Base-by-base conservation (phyloP, 1,140 invertebrate species). In the Dendrolimus punctatus region DNA sequence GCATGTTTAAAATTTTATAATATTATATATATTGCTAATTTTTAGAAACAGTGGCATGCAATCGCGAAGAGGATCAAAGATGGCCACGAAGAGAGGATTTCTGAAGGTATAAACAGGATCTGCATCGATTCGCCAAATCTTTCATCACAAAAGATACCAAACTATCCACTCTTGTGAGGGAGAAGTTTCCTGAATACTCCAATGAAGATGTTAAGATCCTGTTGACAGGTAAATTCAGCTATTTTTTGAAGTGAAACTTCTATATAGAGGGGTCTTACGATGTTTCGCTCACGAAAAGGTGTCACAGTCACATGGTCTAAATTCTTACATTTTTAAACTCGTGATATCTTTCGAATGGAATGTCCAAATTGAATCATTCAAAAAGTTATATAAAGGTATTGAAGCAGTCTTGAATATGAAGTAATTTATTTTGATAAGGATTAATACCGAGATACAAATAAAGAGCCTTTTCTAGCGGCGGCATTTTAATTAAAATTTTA, bases 21-120 rank as follows among this genome's bases (percentile, higher is more conserved):
- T 37, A 39, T 38, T 39, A 40, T n/a, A 40, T n/a, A 50, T 45
- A 9, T 37, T 6, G 43, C 47, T 57, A 37, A 53, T 52, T 58
- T 40, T 46, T 58, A 86, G 85, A 87, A 87, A 76, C 68, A 82
- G 69, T 87, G 83, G 83, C 75, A 77, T 8, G 72, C 73, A 3
- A 82, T 87, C 53, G 72, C 80, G 0, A 81, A 76, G 52, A 76
- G 68, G 36, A 53, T 77, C 37, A 58, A 75, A n/a, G 44, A 70
- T 38, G 56, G 59, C 6, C 59, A 51, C 4, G 68, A 69, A 52
- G 63, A 66, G 37, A 38, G 39, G 0, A 45, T 63, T 4, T 41
- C 49, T 6, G 54, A 57, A 5, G 51, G 52, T 5, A 58, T 64
- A 8, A 53, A 70, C 6, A 61, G 46, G 5, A 70, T 8, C 52